Conservation (phyloP, 2,113 vertebrate species). For the Chlamydotis undulata region DNA sequence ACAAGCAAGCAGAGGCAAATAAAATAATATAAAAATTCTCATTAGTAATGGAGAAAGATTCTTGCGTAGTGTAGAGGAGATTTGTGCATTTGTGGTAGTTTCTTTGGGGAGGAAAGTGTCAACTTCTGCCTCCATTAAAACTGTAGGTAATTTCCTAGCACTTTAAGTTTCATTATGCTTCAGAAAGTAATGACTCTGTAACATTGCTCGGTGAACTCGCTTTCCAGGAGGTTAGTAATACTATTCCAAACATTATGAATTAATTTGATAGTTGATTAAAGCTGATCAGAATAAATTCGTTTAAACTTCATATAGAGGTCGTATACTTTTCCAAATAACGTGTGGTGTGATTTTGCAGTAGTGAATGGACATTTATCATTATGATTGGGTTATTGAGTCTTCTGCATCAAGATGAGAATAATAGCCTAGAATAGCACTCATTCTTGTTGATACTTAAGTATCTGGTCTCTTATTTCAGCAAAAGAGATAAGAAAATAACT, state of each 20-base stretch:
- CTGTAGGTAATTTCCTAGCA: background rate
- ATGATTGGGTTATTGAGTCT: constrained; percentile 21
- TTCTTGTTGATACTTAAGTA: background rate
- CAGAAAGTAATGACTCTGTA: background rate
- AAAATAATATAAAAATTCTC: background rate
- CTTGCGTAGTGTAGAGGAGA: background rate
- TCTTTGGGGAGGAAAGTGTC: background rate
- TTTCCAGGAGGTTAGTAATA: constrained; percentile 7
- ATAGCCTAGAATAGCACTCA: background rate
- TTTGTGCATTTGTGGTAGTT: background rate
- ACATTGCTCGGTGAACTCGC: background rate
- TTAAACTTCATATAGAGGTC: constrained; percentile 38
- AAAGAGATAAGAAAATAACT: background rate
- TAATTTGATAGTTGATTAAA: constrained; percentile 57
- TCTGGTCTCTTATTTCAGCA: background rate
- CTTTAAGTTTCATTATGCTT: constrained; percentile 5
- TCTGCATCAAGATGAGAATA: constrained; percentile 19
- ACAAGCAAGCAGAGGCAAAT: background rate
- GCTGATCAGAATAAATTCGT: constrained; percentile 49
- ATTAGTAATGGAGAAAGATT: background rate
- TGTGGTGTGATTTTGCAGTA: constrained; percentile 25
- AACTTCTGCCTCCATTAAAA: background rate
- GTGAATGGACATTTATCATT: constrained; percentile 55
- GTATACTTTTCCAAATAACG: background rate
- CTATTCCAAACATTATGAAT: constrained; percentile 37